Conservation (phyloP, 2,113 vertebrate species). For the Dromiciops gliroides region DNA sequence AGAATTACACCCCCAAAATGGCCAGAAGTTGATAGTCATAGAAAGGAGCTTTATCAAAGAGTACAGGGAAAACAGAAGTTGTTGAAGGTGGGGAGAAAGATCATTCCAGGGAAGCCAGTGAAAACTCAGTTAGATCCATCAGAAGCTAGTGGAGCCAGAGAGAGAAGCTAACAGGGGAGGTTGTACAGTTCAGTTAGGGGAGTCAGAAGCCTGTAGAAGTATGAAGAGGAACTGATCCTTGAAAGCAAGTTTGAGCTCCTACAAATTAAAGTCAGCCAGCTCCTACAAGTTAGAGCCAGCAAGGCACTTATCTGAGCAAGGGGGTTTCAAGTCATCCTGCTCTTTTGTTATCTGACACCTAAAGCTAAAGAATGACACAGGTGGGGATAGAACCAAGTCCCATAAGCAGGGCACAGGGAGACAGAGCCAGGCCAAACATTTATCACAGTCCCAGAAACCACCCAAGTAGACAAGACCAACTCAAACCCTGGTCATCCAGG, state of each 20-base stretch:
- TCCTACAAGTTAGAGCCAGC: not conserved
- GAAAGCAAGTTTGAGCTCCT: not conserved
- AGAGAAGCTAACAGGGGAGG: no score
- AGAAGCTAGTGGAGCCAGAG: not conserved
- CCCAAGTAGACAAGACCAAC: not conserved
- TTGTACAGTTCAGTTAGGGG: no score
- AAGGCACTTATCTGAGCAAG: not conserved
- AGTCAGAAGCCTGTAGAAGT: not conserved
- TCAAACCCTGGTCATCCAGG: no score
- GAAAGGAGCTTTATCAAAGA: no score
- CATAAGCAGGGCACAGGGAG: not conserved
- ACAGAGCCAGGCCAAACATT: not conserved
- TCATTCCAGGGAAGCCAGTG: no score
- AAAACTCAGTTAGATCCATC: not conserved
- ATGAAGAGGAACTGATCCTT: not conserved
- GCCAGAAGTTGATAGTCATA: no score
- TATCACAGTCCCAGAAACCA: not conserved
- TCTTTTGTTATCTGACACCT: not conserved
- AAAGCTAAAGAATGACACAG: not conserved
- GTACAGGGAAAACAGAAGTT: no score
- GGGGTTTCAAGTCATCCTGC: not conserved
- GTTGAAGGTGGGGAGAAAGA: no score
- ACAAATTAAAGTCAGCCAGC: no score
- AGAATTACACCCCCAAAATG: no score
- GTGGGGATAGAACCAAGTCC: not conserved